Evolutionary conservation across 2,797 vertebrate genomes (phyloP).

Genomic region (Micrastur ruficollis): DNA sequence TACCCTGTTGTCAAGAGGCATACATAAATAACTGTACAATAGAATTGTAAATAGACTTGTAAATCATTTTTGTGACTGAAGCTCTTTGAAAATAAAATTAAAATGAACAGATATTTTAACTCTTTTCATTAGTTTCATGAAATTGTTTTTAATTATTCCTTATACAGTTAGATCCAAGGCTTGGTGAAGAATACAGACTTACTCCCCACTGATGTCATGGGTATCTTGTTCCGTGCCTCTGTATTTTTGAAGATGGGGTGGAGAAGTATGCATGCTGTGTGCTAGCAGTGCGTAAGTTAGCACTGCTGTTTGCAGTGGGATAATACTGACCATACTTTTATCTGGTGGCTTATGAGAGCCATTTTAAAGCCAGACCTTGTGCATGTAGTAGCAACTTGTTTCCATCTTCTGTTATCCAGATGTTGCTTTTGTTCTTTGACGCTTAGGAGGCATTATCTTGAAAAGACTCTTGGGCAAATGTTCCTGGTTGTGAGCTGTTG

Average conservation of each 20-base stretch:
- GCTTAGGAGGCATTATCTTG: not conserved
- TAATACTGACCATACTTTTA: not conserved
- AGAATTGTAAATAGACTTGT: constrained; percentile 76
- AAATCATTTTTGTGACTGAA: constrained; percentile 76
- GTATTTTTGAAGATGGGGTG: not conserved
- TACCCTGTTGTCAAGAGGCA: constrained; percentile 79
- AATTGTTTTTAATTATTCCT: not conserved
- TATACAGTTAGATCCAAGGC: not conserved
- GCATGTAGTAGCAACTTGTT: not conserved
- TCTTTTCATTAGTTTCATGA: constrained; percentile 23
- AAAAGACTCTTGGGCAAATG: not conserved
- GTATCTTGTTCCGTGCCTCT: not conserved
- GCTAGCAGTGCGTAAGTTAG: fast-evolving
- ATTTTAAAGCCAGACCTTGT: not conserved
- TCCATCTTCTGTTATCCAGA: not conserved
- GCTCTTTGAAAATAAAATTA: constrained; percentile 78
- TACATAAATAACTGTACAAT: constrained; percentile 75
- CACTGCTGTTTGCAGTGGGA: not conserved
- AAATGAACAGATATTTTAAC: constrained; percentile 55
- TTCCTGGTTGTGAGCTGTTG: not conserved
- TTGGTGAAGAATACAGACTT: not conserved
- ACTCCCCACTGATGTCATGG: not conserved
- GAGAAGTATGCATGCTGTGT: not conserved
- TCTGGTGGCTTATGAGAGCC: not conserved
- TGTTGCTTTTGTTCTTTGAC: not conserved